phyloP scores from a whole-genome alignment of 1,140 invertebrate genomes.

The Drosophila orosa region DNA sequence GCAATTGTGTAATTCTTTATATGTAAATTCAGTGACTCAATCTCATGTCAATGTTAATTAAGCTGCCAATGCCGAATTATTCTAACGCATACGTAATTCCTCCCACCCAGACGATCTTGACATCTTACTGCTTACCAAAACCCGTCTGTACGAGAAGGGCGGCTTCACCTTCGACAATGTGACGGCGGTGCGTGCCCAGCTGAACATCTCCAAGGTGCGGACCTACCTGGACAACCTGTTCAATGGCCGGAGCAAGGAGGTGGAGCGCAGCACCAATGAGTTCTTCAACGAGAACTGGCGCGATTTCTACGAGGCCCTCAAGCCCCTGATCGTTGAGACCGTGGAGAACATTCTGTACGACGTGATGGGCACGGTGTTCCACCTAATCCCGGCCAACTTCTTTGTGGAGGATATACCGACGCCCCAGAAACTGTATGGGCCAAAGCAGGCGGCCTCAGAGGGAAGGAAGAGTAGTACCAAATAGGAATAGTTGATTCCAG shows the following conservation, averaged over 20 bases:
- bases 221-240: slow-evolving; percentile 71
- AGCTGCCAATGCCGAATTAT: slow-evolving; percentile 2
- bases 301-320: slow-evolving; percentile 87
- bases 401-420: slow-evolving; percentile 79
- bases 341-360: slow-evolving; percentile 87
- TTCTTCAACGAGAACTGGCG: slow-evolving; percentile 89
- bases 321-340: slow-evolving; percentile 87
- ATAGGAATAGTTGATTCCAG: not conserved
- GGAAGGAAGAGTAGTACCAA: not conserved
- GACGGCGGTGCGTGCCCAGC: slow-evolving; percentile 86
- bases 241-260: slow-evolving; percentile 71
- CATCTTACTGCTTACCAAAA: slow-evolving; percentile 87
- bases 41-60: not conserved
- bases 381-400: slow-evolving; percentile 86
- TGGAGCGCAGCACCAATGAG: slow-evolving; percentile 88
- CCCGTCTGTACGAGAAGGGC: slow-evolving; percentile 86
- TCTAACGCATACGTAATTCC: not conserved
- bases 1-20: not conserved
- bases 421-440: slow-evolving; percentile 78
- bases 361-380: slow-evolving; percentile 87
- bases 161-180: slow-evolving; percentile 88
- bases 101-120: slow-evolving; percentile 86
- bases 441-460: slow-evolving; percentile 84
- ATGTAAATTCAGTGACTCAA: slow-evolving; percentile 3
- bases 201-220: slow-evolving; percentile 84